Evolutionary conservation across 2,888 invertebrate species (phyloP), one percentile per base, ranked within the genome.

Genomic region (Leptinotarsa haldemani): DNA sequence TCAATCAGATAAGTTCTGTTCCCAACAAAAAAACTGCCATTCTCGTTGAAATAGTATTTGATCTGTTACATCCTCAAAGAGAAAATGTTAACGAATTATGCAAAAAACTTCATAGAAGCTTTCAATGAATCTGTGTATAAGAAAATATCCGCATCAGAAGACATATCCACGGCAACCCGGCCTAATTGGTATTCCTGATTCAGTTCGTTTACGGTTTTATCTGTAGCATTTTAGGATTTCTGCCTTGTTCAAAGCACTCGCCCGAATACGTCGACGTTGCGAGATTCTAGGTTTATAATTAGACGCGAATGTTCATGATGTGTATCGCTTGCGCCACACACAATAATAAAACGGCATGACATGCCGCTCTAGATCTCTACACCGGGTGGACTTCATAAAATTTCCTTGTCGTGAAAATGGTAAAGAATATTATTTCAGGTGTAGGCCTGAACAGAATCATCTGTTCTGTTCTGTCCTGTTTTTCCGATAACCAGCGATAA

Each of bases 301-400:
- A 78, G 78, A 78, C 75, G 66, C 75, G 74, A 75, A 78, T 75
- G 73, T 74, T 76, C 78, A 74, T 73, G 72, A 74, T 71, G 72
- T 75, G 70, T 74, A 74, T 76, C 68, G 74, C 76, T 78, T 73
- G 78, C 76, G 73, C 73, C 70, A 69, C 78, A 78, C 65, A 77
- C 64, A 74, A 70, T 75, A 75, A 76, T 75, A 76, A 78, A 76
- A 76, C 73, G 69, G 66, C 70, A 73, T 67, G 74, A 73, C 75
- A 69, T 70, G 71, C 73, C 61, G 48, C 69, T 70, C 65, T 68
- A 65, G 75, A 65, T 75, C 70, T 68, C 7, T 18, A 61, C 9
- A 61, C 40, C 16, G 61, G 61, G 40, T 61, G 61, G 25, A 56
- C 40, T 9, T 9, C 40, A 40, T 9, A 40, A 9, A 40, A 40